Evolutionary conservation across 2,113 vertebrate genomes (phyloP).

Genomic region (Hippocampus barbouri): DNA sequence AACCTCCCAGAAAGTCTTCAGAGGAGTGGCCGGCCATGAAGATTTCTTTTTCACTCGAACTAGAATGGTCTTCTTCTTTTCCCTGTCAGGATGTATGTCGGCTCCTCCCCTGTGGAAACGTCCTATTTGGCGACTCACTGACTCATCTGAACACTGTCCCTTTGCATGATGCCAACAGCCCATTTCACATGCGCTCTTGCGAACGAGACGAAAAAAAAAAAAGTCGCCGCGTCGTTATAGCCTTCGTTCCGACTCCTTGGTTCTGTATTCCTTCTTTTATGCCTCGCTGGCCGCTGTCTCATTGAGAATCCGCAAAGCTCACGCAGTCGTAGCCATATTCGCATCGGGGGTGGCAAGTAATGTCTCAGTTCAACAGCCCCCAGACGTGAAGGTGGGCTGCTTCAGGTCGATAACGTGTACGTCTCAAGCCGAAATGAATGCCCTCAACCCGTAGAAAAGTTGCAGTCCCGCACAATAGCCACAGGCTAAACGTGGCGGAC

Average conservation of each 20-base stretch:
- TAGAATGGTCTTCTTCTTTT: neutral
- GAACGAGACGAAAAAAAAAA: slow-evolving; percentile 25
- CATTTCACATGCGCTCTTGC: slow-evolving; percentile 30
- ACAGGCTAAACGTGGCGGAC: slow-evolving; percentile 9
- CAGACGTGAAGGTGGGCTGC: slow-evolving; percentile 5
- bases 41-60: neutral
- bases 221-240: neutral
- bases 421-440: slow-evolving; percentile 20
- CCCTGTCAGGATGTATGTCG: neutral
- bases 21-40: neutral
- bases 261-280: slow-evolving; percentile 11
- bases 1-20: neutral
- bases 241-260: neutral
- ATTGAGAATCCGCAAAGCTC: slow-evolving; percentile 18
- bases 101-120: slow-evolving; percentile 1
- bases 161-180: slow-evolving; percentile 39
- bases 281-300: slow-evolving; percentile 38
- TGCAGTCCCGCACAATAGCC: neutral
- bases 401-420: slow-evolving; percentile 22
- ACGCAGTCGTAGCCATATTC: slow-evolving; percentile 6
- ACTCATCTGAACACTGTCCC: slow-evolving; percentile 39
- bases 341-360: slow-evolving; percentile 20
- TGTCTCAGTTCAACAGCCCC: slow-evolving; percentile 8
- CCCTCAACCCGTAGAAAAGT: slow-evolving; percentile 14
- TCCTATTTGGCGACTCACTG: slow-evolving; percentile 39